Base-by-base conservation (phyloP, 2,888 invertebrate genomes). In the Drosophila recens region DNA sequence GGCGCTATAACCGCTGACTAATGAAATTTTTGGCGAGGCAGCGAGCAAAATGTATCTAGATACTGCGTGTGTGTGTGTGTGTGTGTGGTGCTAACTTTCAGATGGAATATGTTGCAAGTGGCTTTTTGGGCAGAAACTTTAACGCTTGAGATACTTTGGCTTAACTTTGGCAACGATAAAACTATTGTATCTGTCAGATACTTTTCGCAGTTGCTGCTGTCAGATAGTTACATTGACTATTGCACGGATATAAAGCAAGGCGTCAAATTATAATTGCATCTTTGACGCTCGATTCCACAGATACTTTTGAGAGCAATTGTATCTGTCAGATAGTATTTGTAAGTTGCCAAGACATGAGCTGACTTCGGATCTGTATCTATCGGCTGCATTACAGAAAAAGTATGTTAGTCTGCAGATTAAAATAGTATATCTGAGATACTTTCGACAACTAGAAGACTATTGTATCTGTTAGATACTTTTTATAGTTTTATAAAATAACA, bases 1-100 rank as follows among this genome's bases (percentile, higher is more conserved):
- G 20, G 57, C 33, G 36, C 30, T 27, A 23, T 34, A 62, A 54
- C 36, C 68, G 81, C 79, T 76, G 78, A 80, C 62, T 75, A 82
- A 82, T 86, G 66, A 69, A 64, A 67, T 80, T 65, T 51, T 48
- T 11, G 33, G 33, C 30, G 27, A 11, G 27, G 27, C 33, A 11
- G 13, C 45, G 17, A 6, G 15, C 9, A 33, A 42, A 63, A 43
- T 30, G 45, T 58, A 73, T 62, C 61, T 68, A 49, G 34, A 63
- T 34, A 36, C 52, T 45, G 45, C 42, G 42, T n/a, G 38, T 30
- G 27, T 40, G 9, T 38, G 27, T 40, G 9, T 38, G n/a, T 45
- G 27, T 53, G 5, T 27, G 27, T 27, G 27, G 27, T 27, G 43
- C 30, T 38, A 51, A 52, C 33, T 38, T 40, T 42, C 6, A 23